Conservation (phyloP, 1,140 invertebrate species). For the Drosophila cardini region DNA sequence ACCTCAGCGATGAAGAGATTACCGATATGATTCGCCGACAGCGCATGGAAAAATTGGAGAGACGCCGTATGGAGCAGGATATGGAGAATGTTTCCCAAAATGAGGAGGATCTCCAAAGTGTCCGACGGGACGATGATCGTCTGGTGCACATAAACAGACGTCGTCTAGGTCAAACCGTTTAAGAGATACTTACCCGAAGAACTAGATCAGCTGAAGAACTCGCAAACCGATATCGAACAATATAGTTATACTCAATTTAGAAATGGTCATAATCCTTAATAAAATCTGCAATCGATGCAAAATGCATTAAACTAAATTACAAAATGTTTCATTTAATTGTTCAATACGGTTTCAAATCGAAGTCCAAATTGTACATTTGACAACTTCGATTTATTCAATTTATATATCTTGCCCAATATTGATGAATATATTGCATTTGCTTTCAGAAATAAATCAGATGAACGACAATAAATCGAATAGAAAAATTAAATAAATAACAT, state of each 20-base stretch:
- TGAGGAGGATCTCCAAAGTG: constrained; percentile 41
- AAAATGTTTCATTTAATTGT: neutral
- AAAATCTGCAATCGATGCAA: constrained; percentile 61
- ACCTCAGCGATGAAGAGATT: constrained; percentile 54
- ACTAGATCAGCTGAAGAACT: neutral
- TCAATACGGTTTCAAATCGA: neutral
- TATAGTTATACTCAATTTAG: constrained; percentile 9
- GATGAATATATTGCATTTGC: constrained; percentile 22
- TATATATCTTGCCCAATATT: constrained; percentile 3
- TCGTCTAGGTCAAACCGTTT: constrained; percentile 23
- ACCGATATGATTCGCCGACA: constrained; percentile 47
- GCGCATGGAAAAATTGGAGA: constrained; percentile 38
- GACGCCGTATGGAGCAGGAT: constrained; percentile 10
- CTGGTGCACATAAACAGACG: constrained; percentile 56
- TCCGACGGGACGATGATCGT: constrained; percentile 54
- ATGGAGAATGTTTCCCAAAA: neutral
- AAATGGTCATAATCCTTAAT: constrained; percentile 9
- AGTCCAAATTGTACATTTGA: neutral
- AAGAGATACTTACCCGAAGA: neutral
- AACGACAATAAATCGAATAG: constrained; percentile 26
- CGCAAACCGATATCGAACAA: neutral
- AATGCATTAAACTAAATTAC: constrained; percentile 43
- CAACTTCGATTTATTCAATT: constrained; percentile 3
- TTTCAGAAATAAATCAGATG: constrained; percentile 20
- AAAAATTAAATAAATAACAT: constrained; percentile 36